Percentiles rank a stretch among this genome's conserved stretches.
Conservation (phyloP, 2,113 vertebrate genomes). For the Passer domesticus region DNA sequence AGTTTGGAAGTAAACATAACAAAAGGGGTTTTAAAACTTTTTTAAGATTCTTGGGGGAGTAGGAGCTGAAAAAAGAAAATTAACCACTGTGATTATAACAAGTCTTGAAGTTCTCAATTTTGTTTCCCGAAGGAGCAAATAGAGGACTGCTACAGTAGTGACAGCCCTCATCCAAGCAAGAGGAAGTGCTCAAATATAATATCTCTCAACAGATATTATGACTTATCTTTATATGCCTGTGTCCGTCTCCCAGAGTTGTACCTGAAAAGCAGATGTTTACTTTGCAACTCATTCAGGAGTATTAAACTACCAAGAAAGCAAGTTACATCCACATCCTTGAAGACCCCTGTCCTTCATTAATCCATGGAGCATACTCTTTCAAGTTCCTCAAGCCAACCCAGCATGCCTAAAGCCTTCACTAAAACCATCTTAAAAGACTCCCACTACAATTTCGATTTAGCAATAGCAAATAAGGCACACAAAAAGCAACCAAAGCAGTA, state of each 20-base stretch:
- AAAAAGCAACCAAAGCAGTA: not conserved
- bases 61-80: not conserved
- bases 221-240: not conserved
- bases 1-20: not conserved
- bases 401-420: not conserved
- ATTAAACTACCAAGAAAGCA: not conserved
- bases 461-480: not conserved
- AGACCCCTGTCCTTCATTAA: not conserved
- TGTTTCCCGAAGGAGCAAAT: not conserved
- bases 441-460: not conserved
- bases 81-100: not conserved
- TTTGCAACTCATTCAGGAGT: not conserved
- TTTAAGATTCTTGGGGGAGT: not conserved
- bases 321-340: not conserved
- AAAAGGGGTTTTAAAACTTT: not conserved
- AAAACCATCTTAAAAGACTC: not conserved
- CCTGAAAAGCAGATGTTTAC: not conserved
- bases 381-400: not conserved
- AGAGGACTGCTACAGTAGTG: not conserved
- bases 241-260: not conserved
- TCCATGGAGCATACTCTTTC: fast-evolving
- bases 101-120: not conserved
- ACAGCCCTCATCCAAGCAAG: not conserved
- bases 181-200: not conserved
- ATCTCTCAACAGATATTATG: not conserved